These are phyloP conservation scores for Tipula unca DNA, from an alignment of 2,888 invertebrate genomes.

Conservation along the genomic window DNA sequence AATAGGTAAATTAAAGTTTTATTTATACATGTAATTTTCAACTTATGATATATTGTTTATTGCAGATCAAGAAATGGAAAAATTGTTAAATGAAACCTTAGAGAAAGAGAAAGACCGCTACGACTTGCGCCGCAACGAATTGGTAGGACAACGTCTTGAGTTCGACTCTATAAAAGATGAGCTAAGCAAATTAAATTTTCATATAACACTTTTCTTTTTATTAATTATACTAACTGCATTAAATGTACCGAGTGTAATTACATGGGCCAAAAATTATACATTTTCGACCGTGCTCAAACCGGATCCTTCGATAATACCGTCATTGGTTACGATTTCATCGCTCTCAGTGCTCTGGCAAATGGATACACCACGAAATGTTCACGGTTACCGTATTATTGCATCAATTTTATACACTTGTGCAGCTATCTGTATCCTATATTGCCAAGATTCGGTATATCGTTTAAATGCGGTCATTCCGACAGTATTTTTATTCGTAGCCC, in stretches of 20 bases:
- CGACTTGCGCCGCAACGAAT: slow-evolving; percentile 27
- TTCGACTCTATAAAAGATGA: slow-evolving; percentile 30
- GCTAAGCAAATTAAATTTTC: slow-evolving; percentile 56
- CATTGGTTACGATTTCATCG: slow-evolving; percentile 49
- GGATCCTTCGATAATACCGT: slow-evolving; percentile 55
- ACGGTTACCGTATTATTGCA: slow-evolving; percentile 37
- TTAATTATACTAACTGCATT: slow-evolving; percentile 57
- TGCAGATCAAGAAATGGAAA: slow-evolving; percentile 20
- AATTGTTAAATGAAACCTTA: slow-evolving; percentile 22
- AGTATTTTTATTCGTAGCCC: slow-evolving; percentile 47
- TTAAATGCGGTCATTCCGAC: slow-evolving; percentile 51
- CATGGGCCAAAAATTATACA: slow-evolving; percentile 73
- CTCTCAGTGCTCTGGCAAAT: slow-evolving; percentile 59
- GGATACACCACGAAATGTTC: slow-evolving; percentile 57
- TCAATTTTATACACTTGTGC: slow-evolving; percentile 47
- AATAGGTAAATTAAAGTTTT: neutral
- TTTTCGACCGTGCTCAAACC: slow-evolving; percentile 45
- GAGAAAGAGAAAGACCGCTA: slow-evolving; percentile 26
- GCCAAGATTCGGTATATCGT: slow-evolving; percentile 51
- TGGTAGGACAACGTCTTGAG: slow-evolving; percentile 27
- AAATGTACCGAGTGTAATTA: slow-evolving; percentile 62
- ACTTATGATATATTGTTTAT: neutral
- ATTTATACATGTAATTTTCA: neutral
- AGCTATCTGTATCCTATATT: slow-evolving; percentile 48
- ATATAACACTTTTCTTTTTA: slow-evolving; percentile 61